A percentile compares a stretch with the other conserved stretches of the same genome.
Evolutionary conservation across 2,113 vertebrate species (phyloP).

Genomic region (Chionomys nivalis): DNA sequence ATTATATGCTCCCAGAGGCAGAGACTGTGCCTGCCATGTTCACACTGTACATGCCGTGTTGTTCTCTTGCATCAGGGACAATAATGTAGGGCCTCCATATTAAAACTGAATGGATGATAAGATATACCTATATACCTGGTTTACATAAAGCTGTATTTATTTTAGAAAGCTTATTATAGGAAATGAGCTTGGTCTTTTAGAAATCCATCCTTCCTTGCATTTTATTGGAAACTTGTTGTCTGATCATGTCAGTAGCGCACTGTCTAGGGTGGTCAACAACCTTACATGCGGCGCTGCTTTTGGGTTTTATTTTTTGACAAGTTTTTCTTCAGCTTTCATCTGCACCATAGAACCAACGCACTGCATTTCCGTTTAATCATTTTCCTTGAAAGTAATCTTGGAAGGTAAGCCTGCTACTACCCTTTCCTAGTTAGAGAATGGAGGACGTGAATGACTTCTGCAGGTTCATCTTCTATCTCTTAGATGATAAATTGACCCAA

Average conservation of each 20-base stretch:
- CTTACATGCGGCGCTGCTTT: constrained; percentile 60
- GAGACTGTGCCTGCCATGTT: not conserved
- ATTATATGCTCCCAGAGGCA: not conserved
- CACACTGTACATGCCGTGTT: not conserved
- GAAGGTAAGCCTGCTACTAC: not conserved
- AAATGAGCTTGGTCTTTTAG: constrained; percentile 58
- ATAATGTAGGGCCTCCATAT: constrained; percentile 47
- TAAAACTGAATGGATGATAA: constrained; percentile 57
- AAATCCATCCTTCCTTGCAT: not conserved
- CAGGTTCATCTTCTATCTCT: constrained; percentile 15
- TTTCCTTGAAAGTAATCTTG: constrained; percentile 39
- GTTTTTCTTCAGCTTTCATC: constrained; percentile 57
- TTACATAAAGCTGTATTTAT: not conserved
- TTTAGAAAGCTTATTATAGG: constrained; percentile 35
- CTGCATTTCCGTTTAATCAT: constrained; percentile 55
- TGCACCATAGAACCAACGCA: constrained; percentile 48
- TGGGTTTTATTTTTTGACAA: not conserved
- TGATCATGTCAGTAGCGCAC: constrained; percentile 65
- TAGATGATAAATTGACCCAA: constrained; percentile 36
- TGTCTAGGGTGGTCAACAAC: constrained; percentile 71
- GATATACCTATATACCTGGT: not conserved
- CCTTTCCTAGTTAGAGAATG: not conserved
- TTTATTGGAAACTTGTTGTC: constrained; percentile 33
- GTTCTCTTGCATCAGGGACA: constrained; percentile 46
- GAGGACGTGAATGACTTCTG: not conserved